Conservation (phyloP, 2,113 vertebrate genomes). For the Condylura cristata region DNA sequence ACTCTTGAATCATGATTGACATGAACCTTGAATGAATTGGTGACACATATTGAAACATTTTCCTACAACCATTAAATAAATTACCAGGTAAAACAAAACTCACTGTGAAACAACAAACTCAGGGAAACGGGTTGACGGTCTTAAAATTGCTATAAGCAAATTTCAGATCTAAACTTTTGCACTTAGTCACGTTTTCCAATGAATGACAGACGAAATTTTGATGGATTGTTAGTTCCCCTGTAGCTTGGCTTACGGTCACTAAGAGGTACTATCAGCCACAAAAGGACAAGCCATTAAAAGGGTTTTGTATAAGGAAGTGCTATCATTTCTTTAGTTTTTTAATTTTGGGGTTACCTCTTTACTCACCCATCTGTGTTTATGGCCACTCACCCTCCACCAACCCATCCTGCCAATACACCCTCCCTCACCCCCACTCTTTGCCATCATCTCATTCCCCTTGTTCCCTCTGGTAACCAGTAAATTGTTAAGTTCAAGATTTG, state of each 20-base stretch:
- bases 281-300: not conserved
- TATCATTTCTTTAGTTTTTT: not conserved
- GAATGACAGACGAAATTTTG: not conserved
- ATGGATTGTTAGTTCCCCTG: not conserved
- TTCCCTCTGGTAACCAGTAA: no score
- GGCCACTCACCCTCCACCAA: no score
- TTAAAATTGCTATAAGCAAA: not conserved
- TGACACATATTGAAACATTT: not conserved
- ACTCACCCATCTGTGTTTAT: no score
- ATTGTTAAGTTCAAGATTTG: no score
- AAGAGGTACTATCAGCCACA: not conserved
- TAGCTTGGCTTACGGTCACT: not conserved
- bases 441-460: no score
- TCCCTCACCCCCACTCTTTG: no score
- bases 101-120: no score
- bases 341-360: no score
- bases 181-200: not conserved
- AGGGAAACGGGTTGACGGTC: no score
- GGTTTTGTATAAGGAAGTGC: not conserved
- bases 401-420: no score
- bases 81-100: not conserved
- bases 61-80: not conserved
- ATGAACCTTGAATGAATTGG: not conserved
- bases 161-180: not conserved
- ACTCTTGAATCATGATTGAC: not conserved